These are phyloP conservation scores for Apostichopus californicus DNA, from an alignment of 35 echinoderm and acorn worm genomes.

Conservation along the genomic window DNA sequence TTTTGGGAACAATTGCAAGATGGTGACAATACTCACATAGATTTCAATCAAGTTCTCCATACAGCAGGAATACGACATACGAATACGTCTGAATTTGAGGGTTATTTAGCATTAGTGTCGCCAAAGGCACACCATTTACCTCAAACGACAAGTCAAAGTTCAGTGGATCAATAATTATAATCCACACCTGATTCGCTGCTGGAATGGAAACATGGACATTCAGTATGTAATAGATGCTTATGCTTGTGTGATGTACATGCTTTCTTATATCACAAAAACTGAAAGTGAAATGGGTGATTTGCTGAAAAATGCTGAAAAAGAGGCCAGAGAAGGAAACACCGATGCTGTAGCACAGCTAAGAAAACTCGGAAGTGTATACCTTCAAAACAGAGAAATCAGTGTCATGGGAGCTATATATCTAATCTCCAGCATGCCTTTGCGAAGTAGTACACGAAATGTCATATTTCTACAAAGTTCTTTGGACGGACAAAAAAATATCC, in stretches of 20 bases:
- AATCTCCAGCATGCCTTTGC: constrained; percentile 41
- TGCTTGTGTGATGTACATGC: constrained; percentile 53
- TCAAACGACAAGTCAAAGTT: constrained; percentile 48
- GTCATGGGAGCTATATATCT: constrained; percentile 71
- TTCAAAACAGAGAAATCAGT: constrained; percentile 66
- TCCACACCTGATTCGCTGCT: neutral
- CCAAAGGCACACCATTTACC: constrained; percentile 33
- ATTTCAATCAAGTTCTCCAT: constrained; percentile 18
- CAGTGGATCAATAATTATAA: constrained; percentile 67
- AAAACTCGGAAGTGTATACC: constrained; percentile 62
- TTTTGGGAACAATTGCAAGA: constrained; percentile 19
- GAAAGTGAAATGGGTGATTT: constrained; percentile 70
- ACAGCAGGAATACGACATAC: too few species aligned
- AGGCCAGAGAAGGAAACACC: constrained; percentile 70
- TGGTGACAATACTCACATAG: constrained; percentile 26
- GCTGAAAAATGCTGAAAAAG: constrained; percentile 54
- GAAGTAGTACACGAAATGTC: constrained; percentile 48
- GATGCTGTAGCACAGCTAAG: constrained; percentile 53
- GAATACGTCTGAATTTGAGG: constrained; percentile 50
- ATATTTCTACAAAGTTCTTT: constrained; percentile 23
- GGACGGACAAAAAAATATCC: constrained; percentile 28
- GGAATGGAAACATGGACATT: constrained; percentile 81
- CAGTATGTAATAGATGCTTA: constrained; percentile 73
- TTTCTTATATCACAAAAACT: constrained; percentile 69
- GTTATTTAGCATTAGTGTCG: constrained; percentile 20